phyloP scores from a whole-genome alignment of 2,888 invertebrate species.

The Tipula vernalis region DNA sequence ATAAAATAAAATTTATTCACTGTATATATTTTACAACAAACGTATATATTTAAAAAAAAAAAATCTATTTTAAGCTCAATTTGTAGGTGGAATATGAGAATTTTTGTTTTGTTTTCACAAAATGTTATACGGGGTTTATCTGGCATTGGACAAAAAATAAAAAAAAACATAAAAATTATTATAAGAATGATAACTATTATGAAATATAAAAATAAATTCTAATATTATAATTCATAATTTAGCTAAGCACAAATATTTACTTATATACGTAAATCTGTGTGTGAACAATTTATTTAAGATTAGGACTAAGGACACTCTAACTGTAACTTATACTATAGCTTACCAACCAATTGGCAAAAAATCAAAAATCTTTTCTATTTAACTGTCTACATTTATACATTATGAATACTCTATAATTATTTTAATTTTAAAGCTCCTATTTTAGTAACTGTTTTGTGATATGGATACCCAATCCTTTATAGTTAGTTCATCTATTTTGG shows the following conservation, averaged over 20 bases:
- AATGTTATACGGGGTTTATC: not conserved
- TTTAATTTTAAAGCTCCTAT: not conserved
- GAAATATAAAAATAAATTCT: not conserved
- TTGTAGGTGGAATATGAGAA: slow-evolving; percentile 4
- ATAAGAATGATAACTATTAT: not conserved
- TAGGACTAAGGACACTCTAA: not conserved
- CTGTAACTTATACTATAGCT: not conserved
- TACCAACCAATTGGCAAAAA: not conserved
- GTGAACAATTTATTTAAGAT: not conserved
- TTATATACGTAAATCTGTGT: not conserved
- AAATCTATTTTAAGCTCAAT: not conserved
- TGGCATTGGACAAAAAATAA: not conserved
- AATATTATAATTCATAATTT: not conserved
- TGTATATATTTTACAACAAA: not conserved
- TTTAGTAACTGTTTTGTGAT: not conserved
- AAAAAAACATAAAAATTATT: not conserved
- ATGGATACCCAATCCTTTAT: not conserved
- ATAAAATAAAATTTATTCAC: not conserved
- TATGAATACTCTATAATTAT: not conserved
- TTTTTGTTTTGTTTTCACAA: not conserved
- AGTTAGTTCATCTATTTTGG: not conserved
- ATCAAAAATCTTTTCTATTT: not conserved
- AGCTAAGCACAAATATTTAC: not conserved
- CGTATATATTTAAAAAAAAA: not conserved
- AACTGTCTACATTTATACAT: not conserved